Evolutionary conservation across 2,113 vertebrate species (phyloP).

Genomic region (Rhagologus leucostigma): DNA sequence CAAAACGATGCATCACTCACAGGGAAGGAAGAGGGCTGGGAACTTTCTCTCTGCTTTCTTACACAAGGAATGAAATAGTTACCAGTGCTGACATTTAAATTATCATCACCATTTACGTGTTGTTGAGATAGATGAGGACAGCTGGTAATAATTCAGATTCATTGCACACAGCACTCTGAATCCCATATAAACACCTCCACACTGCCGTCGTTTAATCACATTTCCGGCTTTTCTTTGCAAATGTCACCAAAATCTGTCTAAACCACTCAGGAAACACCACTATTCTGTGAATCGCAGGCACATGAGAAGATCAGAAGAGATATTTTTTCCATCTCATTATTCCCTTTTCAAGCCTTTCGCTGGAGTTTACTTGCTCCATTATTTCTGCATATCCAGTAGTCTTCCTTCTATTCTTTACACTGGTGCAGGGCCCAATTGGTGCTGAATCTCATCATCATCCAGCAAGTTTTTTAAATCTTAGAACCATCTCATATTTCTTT

Average conservation of each 20-base stretch:
- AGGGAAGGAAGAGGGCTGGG: not conserved
- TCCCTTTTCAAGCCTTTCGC: not conserved
- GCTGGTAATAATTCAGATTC: not conserved
- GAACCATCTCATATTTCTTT: not conserved
- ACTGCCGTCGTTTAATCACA: not conserved
- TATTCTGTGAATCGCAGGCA: not conserved
- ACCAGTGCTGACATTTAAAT: slow-evolving; percentile 42
- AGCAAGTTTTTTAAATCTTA: not conserved
- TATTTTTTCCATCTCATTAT: not conserved
- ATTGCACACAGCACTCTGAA: not conserved
- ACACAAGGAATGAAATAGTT: not conserved
- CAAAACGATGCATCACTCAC: not conserved
- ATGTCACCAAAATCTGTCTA: not conserved
- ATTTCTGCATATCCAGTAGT: not conserved
- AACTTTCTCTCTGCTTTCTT: not conserved
- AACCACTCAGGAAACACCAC: not conserved
- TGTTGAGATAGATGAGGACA: slow-evolving; percentile 10
- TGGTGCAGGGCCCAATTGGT: not conserved
- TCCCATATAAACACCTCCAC: not conserved
- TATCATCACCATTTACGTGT: not conserved
- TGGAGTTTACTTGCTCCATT: not conserved
- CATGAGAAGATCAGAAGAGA: not conserved
- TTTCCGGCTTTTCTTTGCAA: slow-evolving; percentile 19
- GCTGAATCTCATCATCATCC: not conserved
- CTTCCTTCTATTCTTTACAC: not conserved